phyloP scores from a whole-genome alignment of 2,113 vertebrate species.

The Columba janthina region DNA sequence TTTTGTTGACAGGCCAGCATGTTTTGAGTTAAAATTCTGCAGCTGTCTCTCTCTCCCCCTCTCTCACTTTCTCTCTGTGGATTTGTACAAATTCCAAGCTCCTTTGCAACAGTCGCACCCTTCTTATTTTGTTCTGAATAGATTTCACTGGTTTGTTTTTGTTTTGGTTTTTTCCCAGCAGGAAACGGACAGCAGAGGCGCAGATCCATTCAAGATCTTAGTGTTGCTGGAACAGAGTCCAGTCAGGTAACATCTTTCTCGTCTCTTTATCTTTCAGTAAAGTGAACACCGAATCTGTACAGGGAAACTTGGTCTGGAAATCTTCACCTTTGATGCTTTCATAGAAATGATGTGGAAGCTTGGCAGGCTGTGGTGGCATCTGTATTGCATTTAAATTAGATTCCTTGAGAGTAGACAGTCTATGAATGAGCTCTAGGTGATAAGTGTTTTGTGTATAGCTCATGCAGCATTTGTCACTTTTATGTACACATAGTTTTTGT shows the following conservation, averaged over 20 bases:
- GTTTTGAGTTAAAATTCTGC: constrained; percentile 79
- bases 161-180: constrained; percentile 75
- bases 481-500: not conserved
- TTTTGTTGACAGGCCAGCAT: constrained; percentile 72
- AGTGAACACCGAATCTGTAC: not conserved
- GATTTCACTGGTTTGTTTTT: constrained; percentile 68
- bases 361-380: not conserved
- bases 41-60: constrained; percentile 76
- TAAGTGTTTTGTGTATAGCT: not conserved
- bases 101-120: constrained; percentile 65
- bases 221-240: constrained; percentile 87
- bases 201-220: constrained; percentile 95
- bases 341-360: not conserved
- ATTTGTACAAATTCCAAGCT: constrained; percentile 75
- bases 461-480: not conserved
- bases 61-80: constrained; percentile 68
- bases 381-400: not conserved
- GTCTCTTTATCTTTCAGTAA: constrained; percentile 3
- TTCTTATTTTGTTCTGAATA: constrained; percentile 49
- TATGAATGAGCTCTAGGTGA: constrained; percentile 15
- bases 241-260: constrained; percentile 85
- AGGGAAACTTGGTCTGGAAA: not conserved
- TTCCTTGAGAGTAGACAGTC: not conserved
- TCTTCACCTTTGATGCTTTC: constrained; percentile 12
- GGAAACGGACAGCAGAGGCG: constrained; percentile 92